These are phyloP conservation scores for Tenualosa ilisha DNA, from an alignment of 2,797 vertebrate genomes.

Conservation along the genomic window DNA sequence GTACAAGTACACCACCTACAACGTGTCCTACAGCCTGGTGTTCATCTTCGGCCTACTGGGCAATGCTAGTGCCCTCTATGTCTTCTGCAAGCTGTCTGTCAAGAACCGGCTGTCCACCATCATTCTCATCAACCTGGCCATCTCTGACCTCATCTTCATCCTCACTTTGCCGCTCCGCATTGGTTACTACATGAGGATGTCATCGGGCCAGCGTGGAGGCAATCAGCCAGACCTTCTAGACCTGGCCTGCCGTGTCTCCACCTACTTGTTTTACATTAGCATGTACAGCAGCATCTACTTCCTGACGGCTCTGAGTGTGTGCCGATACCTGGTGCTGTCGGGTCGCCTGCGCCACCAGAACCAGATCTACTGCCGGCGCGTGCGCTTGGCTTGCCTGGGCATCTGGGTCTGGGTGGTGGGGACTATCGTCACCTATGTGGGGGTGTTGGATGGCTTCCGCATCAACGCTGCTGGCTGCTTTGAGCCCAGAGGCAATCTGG, in stretches of 20 bases:
- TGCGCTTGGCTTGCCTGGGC: constrained; percentile 36
- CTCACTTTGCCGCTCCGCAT: constrained; percentile 48
- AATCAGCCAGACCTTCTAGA: not conserved
- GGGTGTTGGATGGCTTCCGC: not conserved
- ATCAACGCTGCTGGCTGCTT: constrained; percentile 33
- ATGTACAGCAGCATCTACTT: constrained; percentile 60
- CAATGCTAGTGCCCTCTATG: constrained; percentile 48
- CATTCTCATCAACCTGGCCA: constrained; percentile 53
- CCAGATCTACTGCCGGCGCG: constrained; percentile 32
- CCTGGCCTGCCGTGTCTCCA: constrained; percentile 44
- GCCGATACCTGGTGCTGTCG: constrained; percentile 48
- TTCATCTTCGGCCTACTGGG: constrained; percentile 48
- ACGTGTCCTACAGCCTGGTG: constrained; percentile 49
- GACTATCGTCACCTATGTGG: constrained; percentile 16
- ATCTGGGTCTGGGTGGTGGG: constrained; percentile 50
- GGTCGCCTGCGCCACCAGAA: constrained; percentile 38
- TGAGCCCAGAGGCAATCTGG: not conserved
- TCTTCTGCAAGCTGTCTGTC: constrained; percentile 50
- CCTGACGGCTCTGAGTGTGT: constrained; percentile 51
- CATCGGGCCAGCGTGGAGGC: constrained; percentile 5
- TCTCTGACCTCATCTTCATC: constrained; percentile 55
- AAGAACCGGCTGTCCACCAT: constrained; percentile 50
- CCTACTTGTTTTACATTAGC: constrained; percentile 55
- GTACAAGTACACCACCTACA: constrained; percentile 41
- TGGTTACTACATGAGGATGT: constrained; percentile 28